Conservation (phyloP, 2,797 vertebrate species). For the Pseudomugil gertrudae region DNA sequence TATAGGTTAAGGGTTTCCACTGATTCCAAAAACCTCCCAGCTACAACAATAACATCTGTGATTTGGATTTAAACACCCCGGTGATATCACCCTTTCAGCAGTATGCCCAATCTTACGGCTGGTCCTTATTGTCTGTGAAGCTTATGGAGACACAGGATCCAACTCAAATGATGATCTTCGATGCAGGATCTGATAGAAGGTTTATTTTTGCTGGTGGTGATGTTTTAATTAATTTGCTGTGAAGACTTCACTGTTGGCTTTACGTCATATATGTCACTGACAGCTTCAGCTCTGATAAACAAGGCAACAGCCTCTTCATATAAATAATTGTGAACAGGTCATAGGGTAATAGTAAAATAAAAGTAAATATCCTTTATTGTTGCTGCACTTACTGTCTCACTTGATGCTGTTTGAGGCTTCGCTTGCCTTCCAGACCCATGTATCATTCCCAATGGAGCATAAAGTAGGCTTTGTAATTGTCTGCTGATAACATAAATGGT, state of each 20-base stretch:
- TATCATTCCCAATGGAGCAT: background rate
- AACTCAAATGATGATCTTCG: constrained; percentile 50
- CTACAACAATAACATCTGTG: constrained; percentile 72
- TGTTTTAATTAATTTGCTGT: constrained; percentile 44
- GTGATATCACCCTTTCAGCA: constrained; percentile 66
- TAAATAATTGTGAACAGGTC: constrained; percentile 8
- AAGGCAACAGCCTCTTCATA: background rate
- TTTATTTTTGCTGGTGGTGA: constrained; percentile 27
- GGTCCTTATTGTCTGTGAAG: constrained; percentile 64
- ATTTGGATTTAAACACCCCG: constrained; percentile 63
- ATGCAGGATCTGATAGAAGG: constrained; percentile 26
- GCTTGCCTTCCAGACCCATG: background rate
- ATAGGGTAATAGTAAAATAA: background rate
- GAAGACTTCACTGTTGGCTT: constrained; percentile 23
- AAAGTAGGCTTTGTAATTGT: background rate
- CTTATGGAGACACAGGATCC: constrained; percentile 47
- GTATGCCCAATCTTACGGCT: constrained; percentile 46
- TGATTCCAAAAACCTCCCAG: constrained; percentile 60
- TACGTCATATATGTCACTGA: constrained; percentile 24
- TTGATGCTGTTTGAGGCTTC: background rate
- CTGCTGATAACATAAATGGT: no score
- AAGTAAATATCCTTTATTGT: background rate
- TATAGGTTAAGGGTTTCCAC: constrained; percentile 57
- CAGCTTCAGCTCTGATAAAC: constrained; percentile 7
- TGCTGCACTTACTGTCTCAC: background rate